Evolutionary conservation across 1,140 invertebrate genomes (phyloP).

Genomic region (Ips nitidus): DNA sequence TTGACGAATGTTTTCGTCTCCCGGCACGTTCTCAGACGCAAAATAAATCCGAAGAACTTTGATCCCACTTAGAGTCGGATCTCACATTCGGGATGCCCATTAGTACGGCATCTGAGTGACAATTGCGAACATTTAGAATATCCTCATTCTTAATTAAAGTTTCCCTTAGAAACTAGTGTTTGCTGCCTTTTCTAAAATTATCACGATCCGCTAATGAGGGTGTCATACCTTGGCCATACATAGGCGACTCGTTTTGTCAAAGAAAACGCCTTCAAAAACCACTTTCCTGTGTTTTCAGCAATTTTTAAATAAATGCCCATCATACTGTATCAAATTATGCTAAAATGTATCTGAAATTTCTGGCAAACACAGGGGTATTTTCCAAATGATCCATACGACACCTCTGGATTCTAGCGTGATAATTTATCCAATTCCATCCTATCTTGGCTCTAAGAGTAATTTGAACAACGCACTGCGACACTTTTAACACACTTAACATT

Average conservation of each 20-base stretch:
- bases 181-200: conserved; percentile 35
- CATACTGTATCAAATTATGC: too few species aligned
- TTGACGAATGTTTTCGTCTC: conserved; percentile 4
- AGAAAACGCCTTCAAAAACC: too few species aligned
- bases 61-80: conserved; percentile 7
- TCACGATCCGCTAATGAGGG: conserved; percentile 34
- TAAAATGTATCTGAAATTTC: neutral
- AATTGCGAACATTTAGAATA: conserved; percentile 29
- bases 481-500: conserved; percentile 37
- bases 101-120: conserved; percentile 33
- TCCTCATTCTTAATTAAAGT: conserved; percentile 34
- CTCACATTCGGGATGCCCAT: conserved; percentile 17
- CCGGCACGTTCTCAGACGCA: neutral
- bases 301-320: too few species aligned
- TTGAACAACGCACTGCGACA: conserved; percentile 36
- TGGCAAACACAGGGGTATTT: neutral
- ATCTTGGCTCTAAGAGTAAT: conserved; percentile 29
- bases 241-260: conserved; percentile 15
- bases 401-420: conserved; percentile 22
- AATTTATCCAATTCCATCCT: conserved; percentile 29
- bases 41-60: conserved; percentile 10
- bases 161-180: conserved; percentile 34
- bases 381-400: neutral
- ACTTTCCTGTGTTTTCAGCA: too few species aligned
- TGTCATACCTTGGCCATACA: conserved; percentile 16